phyloP scores from a whole-genome alignment of 2,888 invertebrate species.

The Galerucella pusilla region DNA sequence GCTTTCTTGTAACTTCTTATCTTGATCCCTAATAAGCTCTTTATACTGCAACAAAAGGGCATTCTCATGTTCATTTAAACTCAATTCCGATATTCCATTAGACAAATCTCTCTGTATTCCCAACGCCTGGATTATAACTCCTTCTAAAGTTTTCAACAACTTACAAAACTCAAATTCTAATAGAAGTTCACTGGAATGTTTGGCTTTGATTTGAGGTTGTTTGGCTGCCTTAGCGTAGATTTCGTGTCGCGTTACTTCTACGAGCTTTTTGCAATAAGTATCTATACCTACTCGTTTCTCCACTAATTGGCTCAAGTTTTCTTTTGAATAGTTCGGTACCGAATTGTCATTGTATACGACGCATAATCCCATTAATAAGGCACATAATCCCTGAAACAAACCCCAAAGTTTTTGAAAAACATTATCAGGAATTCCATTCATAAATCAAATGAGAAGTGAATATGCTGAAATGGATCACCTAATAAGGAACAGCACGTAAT shows the following conservation, averaged over 20 bases:
- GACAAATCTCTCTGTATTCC: slow-evolving; percentile 65
- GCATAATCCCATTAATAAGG: slow-evolving; percentile 93
- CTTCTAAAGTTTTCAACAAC: slow-evolving; percentile 84
- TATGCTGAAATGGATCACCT: too few relatives aligned
- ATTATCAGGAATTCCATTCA: too few relatives aligned
- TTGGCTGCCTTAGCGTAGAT: slow-evolving; percentile 92
- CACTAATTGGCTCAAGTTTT: slow-evolving; percentile 83
- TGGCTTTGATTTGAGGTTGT: slow-evolving; percentile 88
- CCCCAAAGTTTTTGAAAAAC: too few relatives aligned
- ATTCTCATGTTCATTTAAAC: slow-evolving; percentile 66
- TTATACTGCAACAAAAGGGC: slow-evolving; percentile 82
- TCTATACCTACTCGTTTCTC: slow-evolving; percentile 92
- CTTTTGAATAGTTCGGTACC: slow-evolving; percentile 79
- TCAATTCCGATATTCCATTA: slow-evolving; percentile 67
- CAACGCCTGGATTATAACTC: slow-evolving; percentile 55
- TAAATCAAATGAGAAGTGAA: too few relatives aligned
- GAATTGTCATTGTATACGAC: slow-evolving; percentile 90
- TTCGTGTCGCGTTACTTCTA: slow-evolving; percentile 89
- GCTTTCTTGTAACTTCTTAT: slow-evolving; percentile 73
- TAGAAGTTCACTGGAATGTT: slow-evolving; percentile 80
- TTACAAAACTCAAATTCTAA: slow-evolving; percentile 96
- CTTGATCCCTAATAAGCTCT: slow-evolving; percentile 91
- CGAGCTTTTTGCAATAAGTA: slow-evolving; percentile 84
- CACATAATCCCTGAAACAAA: slow-evolving; percentile 69
- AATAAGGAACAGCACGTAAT: too few relatives aligned